These are phyloP conservation scores for Heliconius erato DNA, from an alignment of 2,888 invertebrate genomes.

Conservation along the genomic window DNA sequence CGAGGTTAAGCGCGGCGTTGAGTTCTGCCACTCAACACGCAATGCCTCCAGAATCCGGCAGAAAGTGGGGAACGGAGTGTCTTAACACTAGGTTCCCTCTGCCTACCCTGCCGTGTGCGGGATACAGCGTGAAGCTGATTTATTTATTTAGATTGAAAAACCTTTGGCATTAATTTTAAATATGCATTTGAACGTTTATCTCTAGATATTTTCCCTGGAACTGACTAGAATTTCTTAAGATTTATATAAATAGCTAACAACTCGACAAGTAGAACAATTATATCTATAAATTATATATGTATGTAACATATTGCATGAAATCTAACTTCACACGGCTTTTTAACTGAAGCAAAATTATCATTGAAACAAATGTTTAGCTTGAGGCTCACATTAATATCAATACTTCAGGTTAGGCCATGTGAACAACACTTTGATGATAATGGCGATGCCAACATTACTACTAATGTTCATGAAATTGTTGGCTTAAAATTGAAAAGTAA, in stretches of 20 bases:
- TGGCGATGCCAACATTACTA: not conserved
- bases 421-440: not conserved
- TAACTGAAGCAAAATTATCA: not conserved
- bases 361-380: conserved; percentile 5
- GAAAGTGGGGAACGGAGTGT: too few species aligned
- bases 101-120: too few species aligned
- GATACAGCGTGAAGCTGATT: too few species aligned
- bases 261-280: not conserved
- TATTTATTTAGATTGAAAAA: too few species aligned
- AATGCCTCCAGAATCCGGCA: too few species aligned
- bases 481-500: not conserved
- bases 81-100: too few species aligned
- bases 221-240: not conserved
- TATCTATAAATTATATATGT: not conserved
- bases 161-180: too few species aligned
- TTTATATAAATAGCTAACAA: not conserved
- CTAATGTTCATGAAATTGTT: not conserved
- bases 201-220: not conserved
- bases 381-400: not conserved
- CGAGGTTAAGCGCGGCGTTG: too few species aligned
- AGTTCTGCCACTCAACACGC: too few species aligned
- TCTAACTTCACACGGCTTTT: not conserved
- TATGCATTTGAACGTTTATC: not conserved
- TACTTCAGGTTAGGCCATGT: not conserved
- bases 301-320: not conserved